These are phyloP conservation scores for Crotalus adamanteus DNA, from an alignment of 2,797 vertebrate genomes.

Conservation along the genomic window DNA sequence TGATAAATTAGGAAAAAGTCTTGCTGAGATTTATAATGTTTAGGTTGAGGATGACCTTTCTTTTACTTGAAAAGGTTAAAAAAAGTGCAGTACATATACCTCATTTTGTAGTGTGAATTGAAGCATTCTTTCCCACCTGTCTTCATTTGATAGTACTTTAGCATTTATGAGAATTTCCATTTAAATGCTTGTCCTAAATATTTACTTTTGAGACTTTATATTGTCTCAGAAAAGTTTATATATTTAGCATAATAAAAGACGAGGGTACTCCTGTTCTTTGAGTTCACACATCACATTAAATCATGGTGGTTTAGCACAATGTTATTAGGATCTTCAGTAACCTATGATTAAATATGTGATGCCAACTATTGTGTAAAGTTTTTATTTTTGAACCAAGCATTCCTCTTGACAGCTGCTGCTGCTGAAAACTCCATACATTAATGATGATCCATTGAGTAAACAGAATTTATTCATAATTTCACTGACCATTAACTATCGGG, in stretches of 20 bases:
- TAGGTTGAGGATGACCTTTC: not conserved
- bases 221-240: not conserved
- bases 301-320: not conserved
- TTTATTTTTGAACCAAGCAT: not conserved
- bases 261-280: not conserved
- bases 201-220: not conserved
- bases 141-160: not conserved
- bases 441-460: not conserved
- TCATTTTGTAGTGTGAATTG: not conserved
- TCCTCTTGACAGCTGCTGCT: not conserved
- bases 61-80: not conserved
- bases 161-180: not conserved
- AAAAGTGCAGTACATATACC: not conserved
- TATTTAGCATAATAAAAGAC: not conserved
- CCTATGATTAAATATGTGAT: not conserved
- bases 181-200: not conserved
- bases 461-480: not conserved
- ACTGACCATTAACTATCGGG: not conserved
- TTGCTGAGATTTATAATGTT: not conserved
- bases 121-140: not conserved
- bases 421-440: not conserved
- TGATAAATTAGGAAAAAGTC: not conserved
- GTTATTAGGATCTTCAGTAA: not conserved
- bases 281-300: not conserved
- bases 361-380: not conserved